These are phyloP conservation scores for Rhorus exstirpatorius DNA, from an alignment of 2,888 invertebrate genomes.

Conservation along the genomic window DNA sequence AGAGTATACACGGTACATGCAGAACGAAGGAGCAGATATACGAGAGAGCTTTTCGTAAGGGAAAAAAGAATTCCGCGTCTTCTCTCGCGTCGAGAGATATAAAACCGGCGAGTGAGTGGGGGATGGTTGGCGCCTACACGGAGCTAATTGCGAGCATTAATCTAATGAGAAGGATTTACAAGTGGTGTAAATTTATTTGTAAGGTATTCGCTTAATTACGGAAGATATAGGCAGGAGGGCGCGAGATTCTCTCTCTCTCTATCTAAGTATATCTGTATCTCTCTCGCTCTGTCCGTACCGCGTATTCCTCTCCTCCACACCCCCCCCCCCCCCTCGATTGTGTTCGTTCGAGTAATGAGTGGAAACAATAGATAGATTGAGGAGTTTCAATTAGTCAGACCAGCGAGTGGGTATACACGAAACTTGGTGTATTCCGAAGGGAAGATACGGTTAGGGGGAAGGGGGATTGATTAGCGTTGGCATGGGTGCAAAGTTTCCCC, in stretches of 20 bases:
- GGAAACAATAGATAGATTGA: slow-evolving; percentile 69
- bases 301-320: too few species aligned
- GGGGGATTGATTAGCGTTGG: slow-evolving; percentile 22
- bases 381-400: slow-evolving; percentile 50
- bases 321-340: too few species aligned
- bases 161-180: slow-evolving; percentile 83
- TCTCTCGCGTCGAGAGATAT: slow-evolving; percentile 15
- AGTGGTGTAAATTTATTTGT: slow-evolving; percentile 82
- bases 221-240: slow-evolving; percentile 1
- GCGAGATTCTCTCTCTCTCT: slow-evolving; percentile 12
- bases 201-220: slow-evolving; percentile 81
- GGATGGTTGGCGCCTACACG: slow-evolving; percentile 60
- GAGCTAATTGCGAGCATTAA: slow-evolving; percentile 82
- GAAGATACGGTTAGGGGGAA: neutral
- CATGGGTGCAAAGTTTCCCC: slow-evolving; percentile 16
- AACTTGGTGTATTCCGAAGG: neutral
- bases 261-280: too few species aligned
- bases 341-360: slow-evolving; percentile 61
- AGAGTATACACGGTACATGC: neutral
- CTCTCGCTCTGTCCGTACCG: neutral
- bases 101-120: slow-evolving; percentile 9
- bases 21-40: slow-evolving; percentile 9
- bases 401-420: neutral
- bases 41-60: slow-evolving; percentile 13
- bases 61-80: slow-evolving; percentile 18